Percentiles rank a stretch among this genome's conserved stretches.
These are phyloP conservation scores for Oreochromis tanganicae DNA, from an alignment of 2,113 vertebrate genomes.

Conservation along the genomic window DNA sequence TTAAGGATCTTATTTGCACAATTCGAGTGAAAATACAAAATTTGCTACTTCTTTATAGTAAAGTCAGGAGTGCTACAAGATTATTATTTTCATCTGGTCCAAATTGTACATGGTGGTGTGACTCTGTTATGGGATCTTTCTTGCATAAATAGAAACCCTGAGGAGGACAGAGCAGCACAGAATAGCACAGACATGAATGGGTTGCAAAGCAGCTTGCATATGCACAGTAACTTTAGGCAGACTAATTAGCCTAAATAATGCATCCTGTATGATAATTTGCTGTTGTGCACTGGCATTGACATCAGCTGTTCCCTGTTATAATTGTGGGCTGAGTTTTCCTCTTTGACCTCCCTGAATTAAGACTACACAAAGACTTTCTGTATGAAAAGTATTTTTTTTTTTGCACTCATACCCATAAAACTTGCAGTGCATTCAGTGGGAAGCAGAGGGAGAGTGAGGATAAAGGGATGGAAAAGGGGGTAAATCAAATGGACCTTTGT, in stretches of 20 bases:
- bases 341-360: not conserved
- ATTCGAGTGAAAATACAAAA: not conserved
- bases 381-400: not conserved
- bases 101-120: not conserved
- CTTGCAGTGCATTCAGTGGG: not conserved
- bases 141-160: not conserved
- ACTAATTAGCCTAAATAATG: not conserved
- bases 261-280: not conserved
- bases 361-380: not conserved
- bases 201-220: not conserved
- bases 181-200: not conserved
- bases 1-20: not conserved
- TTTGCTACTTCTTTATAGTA: not conserved
- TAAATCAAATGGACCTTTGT: slow-evolving; percentile 51
- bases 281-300: not conserved
- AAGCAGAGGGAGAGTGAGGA: not conserved
- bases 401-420: not conserved
- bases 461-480: not conserved
- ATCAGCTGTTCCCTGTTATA: not conserved
- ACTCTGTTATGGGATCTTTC: not conserved
- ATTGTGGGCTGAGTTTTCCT: not conserved
- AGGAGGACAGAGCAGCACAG: not conserved
- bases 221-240: not conserved
- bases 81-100: not conserved
- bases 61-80: not conserved